Base-by-base conservation (phyloP, 2,113 vertebrate genomes). In the Sebastes schlegelii region DNA sequence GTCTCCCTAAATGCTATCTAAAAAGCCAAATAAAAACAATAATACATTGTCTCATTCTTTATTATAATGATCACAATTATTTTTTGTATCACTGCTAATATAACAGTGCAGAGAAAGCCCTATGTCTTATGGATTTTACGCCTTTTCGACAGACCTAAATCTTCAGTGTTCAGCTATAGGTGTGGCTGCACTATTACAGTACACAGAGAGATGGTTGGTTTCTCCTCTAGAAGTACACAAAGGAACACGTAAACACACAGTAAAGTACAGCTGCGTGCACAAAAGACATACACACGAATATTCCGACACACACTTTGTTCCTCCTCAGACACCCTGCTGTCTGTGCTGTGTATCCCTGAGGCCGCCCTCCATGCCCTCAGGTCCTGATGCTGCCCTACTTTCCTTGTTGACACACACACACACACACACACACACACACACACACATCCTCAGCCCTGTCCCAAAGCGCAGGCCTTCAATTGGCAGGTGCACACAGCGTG, bases 401-500 rank as follows among this genome's bases (percentile, higher is more conserved):
- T 90, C 75, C 21, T 19, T 68, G 42, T 68, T 64, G 16, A 60
- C 19, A 64, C 57, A 80, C 48, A 60, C 70, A 60, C 40, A 78
- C 21, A 54, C 43, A 21, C 64, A 71, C 55, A 42, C 66, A 75
- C 54, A 52, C 67, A 83, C 68, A 48, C 67, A 72, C 23, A 70
- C 16, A 74, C 48, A 54, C 54, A 26, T 4, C 23, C 57, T 60
- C 60, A 55, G 14, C 65, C 46, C 65, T 65, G 62, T 87, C 74
- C 60, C 79, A 81, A 73, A 87, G 87, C 74, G 42, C 51, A 86
- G 74, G 74, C 66, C 74, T 77, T 89, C 82, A 88, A 91, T 92
- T 90, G 93, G 84, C 91, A 90, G 91, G 88, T 82, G 90, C 91
- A 91, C 86, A 64, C 80, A 83, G 83, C 81, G 63, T 94, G 91